Conservation (phyloP, 2,797 vertebrate species). For the Leptoclinus maculatus region DNA sequence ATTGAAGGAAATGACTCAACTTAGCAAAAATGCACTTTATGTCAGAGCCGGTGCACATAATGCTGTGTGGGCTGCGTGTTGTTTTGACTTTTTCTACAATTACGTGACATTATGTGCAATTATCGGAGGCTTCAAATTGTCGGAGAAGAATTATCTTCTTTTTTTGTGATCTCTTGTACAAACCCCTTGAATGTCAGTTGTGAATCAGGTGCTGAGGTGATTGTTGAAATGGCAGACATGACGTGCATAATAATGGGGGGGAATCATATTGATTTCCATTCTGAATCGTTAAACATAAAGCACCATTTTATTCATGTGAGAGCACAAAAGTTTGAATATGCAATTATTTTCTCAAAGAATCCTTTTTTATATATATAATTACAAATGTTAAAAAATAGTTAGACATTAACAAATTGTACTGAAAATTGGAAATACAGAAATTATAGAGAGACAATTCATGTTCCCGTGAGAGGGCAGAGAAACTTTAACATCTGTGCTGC, state of each 20-base stretch:
- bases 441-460: neutral
- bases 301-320: conserved; percentile 16
- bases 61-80: conserved; percentile 71
- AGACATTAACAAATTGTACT: neutral
- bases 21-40: conserved; percentile 69
- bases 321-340: neutral
- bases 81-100: conserved; percentile 79
- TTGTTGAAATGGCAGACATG: conserved; percentile 66
- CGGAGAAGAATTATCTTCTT: conserved; percentile 46
- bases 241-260: conserved; percentile 52
- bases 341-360: neutral
- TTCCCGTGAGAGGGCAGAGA: neutral
- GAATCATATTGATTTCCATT: conserved; percentile 40
- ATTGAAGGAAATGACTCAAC: conserved; percentile 77
- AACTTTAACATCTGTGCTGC: neutral
- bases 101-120: conserved; percentile 78
- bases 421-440: conserved; percentile 2
- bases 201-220: conserved; percentile 64
- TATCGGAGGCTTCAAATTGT: conserved; percentile 72
- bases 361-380: neutral
- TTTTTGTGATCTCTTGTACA: conserved; percentile 54
- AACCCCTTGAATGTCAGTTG: conserved; percentile 67
- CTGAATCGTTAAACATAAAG: conserved; percentile 18
- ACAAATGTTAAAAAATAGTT: neutral
- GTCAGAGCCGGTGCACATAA: conserved; percentile 65